Evolutionary conservation across 2,797 vertebrate species (phyloP).

Genomic region (Xyrichtys novacula): DNA sequence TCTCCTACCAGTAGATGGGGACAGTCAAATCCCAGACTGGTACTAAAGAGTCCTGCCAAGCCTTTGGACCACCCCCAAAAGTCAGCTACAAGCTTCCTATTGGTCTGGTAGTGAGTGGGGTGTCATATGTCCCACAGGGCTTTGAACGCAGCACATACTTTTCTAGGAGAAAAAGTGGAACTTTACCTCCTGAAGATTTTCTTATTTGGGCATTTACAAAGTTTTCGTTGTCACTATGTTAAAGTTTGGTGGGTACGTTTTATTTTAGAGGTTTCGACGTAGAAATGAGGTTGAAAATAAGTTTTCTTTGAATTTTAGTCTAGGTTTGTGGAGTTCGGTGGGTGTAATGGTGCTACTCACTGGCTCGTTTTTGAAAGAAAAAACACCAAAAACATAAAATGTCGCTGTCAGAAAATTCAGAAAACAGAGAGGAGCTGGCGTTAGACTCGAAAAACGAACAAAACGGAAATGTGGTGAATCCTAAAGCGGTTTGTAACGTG

Average conservation of each 20-base stretch:
- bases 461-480: slow-evolving; percentile 32
- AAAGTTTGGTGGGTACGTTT: background rate
- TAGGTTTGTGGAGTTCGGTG: slow-evolving; percentile 12
- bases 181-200: background rate
- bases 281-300: background rate
- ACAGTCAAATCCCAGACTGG: slow-evolving; percentile 19
- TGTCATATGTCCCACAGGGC: slow-evolving; percentile 60
- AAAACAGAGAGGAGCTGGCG: background rate
- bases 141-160: slow-evolving; percentile 46
- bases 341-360: background rate
- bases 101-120: slow-evolving; percentile 42
- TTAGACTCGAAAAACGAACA: background rate
- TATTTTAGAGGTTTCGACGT: fast-evolving
- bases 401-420: slow-evolving; percentile 34
- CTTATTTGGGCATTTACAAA: no score
- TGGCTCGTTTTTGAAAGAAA: slow-evolving; percentile 6
- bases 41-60: background rate
- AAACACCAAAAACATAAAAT: slow-evolving; percentile 36
- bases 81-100: slow-evolving; percentile 34
- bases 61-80: slow-evolving; percentile 38
- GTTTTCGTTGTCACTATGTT: fast-evolving
- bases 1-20: slow-evolving; percentile 67
- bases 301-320: background rate
- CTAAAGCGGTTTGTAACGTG: slow-evolving; percentile 80
- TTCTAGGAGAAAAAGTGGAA: slow-evolving; percentile 6